Base-by-base conservation (phyloP, 2,888 invertebrate species). In the Drosophila mulleri region DNA sequence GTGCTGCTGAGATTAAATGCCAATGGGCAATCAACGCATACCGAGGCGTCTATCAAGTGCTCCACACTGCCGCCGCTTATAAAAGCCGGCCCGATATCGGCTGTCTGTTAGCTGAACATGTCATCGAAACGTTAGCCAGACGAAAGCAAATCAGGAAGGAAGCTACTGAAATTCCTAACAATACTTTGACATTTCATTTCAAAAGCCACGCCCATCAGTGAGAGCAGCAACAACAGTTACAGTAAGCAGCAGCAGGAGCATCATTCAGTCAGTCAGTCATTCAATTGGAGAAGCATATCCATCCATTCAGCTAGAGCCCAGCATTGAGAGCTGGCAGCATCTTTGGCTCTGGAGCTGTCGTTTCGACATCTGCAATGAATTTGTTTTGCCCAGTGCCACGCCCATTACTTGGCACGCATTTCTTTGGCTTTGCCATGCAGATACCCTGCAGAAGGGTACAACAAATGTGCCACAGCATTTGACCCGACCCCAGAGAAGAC, bases 1-100 rank as follows among this genome's bases (percentile, higher is more conserved):
- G 57, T 53, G 58, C 9, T 53, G 59, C 73, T 72, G 73, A 81
- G 86, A 88, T 83, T 81, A 77, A 88, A 86, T 86, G 76, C 88
- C 86, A 79, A 68, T 72, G 73, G 76, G 83, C 88, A 86, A 88
- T 88, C 86, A 81, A 73, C 66, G 71, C 81, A 83, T 83, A 70
- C 83, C 86, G 67, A 50, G 45, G 64, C 58, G 64, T 69, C 75
- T 44, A 56, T 77, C 71, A 64, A 67, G 56, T 56, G 80, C 59
- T 53, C 63, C 60, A 60, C 61, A 57, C 29, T 44, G 61, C n/a
- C n/a, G 39, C 59, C 37, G 72, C 42, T 41, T 50, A 44, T 58
- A 57, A 70, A 26, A 56, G 48, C 14, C 39, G 41, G 39, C 18
- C 60, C 20, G 60, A 48, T 48, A 59, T 48, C 45, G 45, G 44